Evolutionary conservation across 2,113 vertebrate genomes (phyloP), one percentile per base, ranked within the genome.

Genomic region (Strix aluco): DNA sequence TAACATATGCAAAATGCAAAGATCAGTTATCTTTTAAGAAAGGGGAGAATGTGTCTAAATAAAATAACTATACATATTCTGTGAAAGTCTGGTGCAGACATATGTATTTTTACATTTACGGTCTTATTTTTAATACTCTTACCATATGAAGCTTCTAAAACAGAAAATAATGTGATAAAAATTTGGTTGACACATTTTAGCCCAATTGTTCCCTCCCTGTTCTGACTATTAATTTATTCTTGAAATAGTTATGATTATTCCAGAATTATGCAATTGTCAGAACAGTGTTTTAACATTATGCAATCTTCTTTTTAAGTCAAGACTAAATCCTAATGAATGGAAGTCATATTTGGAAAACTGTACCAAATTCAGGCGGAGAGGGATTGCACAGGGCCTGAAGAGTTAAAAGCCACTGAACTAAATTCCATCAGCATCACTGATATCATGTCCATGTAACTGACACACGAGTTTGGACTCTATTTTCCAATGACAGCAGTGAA

Each of bases 51-150:
- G 2, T 36, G 14, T 80, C 80, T 81, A 96, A 81, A 90, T n/a
- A 86, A 83, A 95, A 89, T 67, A 93, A 40, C 65, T 96, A 96
- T 61, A 46, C 25, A 40, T 65, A 71, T 27, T 81, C 62, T 82
- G 11, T 59, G 62, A 46, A 90, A 88, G 38, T 72, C 32, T 92
- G 19, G 13, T 42, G 21, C 14, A 67, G 16, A 65, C 11, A 19
- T 22, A 14, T 3, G 10, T 7, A 15, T 65, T 82, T 95, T 71
- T 55, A 80, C 42, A 72, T 71, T 95, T 89, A 44, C 38, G 51
- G 3, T 81, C 20, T 79, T 62, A 29, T 62, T 91, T 95, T 74
- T 66, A 58, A 66, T 63, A 52, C 13, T 88, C 77, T 88, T 77
- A 82, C 67, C 14, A 70, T 75, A 42, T 6, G 6, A 81, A 96